Conservation (phyloP, 2,113 vertebrate genomes). For the Petromus typicus region DNA sequence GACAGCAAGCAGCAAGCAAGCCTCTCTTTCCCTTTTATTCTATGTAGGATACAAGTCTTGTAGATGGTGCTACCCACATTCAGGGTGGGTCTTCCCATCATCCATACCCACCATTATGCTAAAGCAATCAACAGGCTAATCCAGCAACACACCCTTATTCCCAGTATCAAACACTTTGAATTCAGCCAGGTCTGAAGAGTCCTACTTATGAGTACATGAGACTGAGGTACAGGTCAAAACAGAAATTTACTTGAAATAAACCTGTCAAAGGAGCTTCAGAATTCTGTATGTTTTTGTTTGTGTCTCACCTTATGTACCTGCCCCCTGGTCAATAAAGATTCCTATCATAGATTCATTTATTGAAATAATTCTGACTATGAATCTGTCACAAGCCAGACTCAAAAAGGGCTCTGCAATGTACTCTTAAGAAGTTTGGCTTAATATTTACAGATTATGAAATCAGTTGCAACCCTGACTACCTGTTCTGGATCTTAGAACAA, state of each 20-base stretch:
- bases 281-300: neutral
- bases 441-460: neutral
- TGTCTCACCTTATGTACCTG: neutral
- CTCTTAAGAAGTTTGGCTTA: neutral
- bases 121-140: neutral
- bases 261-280: neutral
- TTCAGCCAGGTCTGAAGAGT: neutral
- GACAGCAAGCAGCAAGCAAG: neutral
- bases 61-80: neutral
- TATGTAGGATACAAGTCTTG: neutral
- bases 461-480: neutral
- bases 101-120: neutral
- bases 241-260: neutral
- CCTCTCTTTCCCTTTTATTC: neutral
- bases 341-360: neutral
- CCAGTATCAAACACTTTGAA: neutral
- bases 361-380: neutral
- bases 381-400: neutral
- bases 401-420: neutral
- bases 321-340: neutral
- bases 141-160: neutral
- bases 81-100: neutral
- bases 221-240: neutral
- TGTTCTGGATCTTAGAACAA: neutral
- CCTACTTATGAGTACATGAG: neutral